Base-by-base conservation (phyloP, 2,888 invertebrate species). In the Octodonta nipae region DNA sequence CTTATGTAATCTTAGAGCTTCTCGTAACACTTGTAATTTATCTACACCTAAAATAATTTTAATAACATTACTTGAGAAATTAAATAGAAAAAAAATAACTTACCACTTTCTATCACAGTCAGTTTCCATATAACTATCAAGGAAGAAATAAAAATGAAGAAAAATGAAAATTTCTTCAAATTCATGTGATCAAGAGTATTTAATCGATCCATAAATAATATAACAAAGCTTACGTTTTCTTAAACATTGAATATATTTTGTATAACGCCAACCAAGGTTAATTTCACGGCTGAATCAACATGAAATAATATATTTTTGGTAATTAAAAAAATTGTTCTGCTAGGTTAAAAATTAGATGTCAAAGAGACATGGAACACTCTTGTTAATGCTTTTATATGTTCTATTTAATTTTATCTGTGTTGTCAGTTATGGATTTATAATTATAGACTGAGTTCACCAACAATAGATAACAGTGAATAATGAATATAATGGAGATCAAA, bases 1-100 rank as follows among this genome's bases (percentile, higher is more conserved):
- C 41, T 55, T 56, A 33, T 58, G 55, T 27, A 56, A 34, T 32
- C 51, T 50, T 15, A 57, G 34, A 4, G 51, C 49, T 34, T 54
- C 49, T 40, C 48, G 50, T 13, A 58, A 37, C 14, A 49, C 43
- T 37, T 55, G 49, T 13, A 56, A 34, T 36, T 48, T 49, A 32
- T 54, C 52, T 6, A 58, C 46, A 34, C 51, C 59, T 58, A 32
- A 24, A 46, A 17, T 11, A 10, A 32, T 12, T 28, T 24, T 28
- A 34, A 14, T 27, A 3, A 12, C 27, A 15, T 12, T 8, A 32
- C 3, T 17, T 5, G 15, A 15, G 8, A 26, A 2, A n/a, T 22
- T 22, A n/a, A 4, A 22, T 22, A 22, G 13, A 25, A 7, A 26
- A 26, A 5, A 31, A 26, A 13, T 28, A 13, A 5, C 40, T 42